Conservation (phyloP, 1,140 invertebrate species). For the Araneus ventricosus region DNA sequence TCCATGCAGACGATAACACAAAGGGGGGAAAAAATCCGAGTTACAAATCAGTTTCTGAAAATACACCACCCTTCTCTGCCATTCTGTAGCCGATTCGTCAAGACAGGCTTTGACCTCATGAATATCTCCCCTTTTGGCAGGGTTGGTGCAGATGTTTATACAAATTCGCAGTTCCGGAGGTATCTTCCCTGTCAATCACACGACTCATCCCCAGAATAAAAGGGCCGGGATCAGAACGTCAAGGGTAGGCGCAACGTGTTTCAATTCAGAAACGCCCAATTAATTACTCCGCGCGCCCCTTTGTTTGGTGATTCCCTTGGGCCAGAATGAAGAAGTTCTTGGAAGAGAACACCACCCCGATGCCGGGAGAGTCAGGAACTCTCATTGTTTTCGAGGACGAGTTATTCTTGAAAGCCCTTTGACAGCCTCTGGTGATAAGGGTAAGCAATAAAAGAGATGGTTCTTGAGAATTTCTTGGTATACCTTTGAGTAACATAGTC, state of each 20-base stretch:
- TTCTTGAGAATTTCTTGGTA: too few relatives aligned
- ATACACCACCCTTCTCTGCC: not conserved
- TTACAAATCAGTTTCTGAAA: slow-evolving; percentile 4
- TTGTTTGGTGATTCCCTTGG: not conserved
- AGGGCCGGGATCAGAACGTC: slow-evolving; percentile 22
- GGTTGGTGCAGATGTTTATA: not conserved
- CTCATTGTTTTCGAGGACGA: not conserved
- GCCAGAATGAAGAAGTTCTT: not conserved
- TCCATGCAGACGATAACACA: not conserved
- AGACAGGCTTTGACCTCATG: not conserved
- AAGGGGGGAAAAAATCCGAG: not conserved
- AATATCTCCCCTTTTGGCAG: too few relatives aligned
- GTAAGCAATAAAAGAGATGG: too few relatives aligned
- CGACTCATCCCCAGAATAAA: not conserved
- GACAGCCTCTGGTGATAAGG: too few relatives aligned
- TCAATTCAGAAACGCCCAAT: slow-evolving; percentile 10
- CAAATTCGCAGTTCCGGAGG: slow-evolving; percentile 35
- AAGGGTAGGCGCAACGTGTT: not conserved
- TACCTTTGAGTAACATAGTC: too few relatives aligned
- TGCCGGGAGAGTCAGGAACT: not conserved
- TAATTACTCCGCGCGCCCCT: not conserved
- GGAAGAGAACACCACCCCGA: not conserved
- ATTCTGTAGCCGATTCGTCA: not conserved
- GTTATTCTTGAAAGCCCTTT: too few relatives aligned
- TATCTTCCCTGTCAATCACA: slow-evolving; percentile 6